Conservation (phyloP, 2,888 invertebrate genomes). For the Cremastobaeus sp. region DNA sequence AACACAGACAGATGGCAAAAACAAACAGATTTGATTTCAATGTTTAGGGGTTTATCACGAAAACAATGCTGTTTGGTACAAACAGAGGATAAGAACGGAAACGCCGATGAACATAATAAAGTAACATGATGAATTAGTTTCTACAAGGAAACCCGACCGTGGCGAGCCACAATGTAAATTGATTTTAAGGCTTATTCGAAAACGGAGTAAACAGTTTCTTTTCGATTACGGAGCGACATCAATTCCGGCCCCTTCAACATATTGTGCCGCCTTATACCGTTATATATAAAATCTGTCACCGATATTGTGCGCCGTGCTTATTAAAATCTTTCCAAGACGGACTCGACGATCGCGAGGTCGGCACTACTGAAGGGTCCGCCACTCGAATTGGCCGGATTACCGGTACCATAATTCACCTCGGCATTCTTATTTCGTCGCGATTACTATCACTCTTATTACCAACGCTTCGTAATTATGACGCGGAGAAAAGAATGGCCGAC, state of each 20-base stretch:
- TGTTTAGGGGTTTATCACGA: constrained; percentile 1
- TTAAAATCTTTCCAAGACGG: constrained; percentile 82
- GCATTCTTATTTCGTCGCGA: constrained; percentile 42
- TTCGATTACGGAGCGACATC: constrained; percentile 71
- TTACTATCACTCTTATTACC: constrained; percentile 41
- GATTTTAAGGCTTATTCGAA: constrained; percentile 23
- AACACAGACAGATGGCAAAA: constrained; percentile 14
- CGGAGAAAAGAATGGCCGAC: constrained; percentile 20
- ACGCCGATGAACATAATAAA: constrained; percentile 4
- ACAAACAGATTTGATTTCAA: constrained; percentile 19
- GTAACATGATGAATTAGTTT: constrained; percentile 15
- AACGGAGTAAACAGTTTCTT: constrained; percentile 35
- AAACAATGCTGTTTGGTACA: neutral
- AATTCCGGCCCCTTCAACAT: constrained; percentile 77
- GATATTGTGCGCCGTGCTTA: constrained; percentile 83
- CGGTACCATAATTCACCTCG: constrained; percentile 83
- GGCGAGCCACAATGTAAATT: constrained; percentile 22
- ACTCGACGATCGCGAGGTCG: constrained; percentile 82
- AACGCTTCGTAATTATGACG: constrained; percentile 33
- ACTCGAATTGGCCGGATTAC: constrained; percentile 81
- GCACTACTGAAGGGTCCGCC: constrained; percentile 82
- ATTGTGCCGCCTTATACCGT: constrained; percentile 86
- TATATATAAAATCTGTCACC: constrained; percentile 82
- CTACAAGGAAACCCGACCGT: neutral
- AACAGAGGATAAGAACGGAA: constrained; percentile 7